Evolutionary conservation across 2,888 invertebrate genomes (phyloP).

Genomic region (Diachrysia chrysitis): DNA sequence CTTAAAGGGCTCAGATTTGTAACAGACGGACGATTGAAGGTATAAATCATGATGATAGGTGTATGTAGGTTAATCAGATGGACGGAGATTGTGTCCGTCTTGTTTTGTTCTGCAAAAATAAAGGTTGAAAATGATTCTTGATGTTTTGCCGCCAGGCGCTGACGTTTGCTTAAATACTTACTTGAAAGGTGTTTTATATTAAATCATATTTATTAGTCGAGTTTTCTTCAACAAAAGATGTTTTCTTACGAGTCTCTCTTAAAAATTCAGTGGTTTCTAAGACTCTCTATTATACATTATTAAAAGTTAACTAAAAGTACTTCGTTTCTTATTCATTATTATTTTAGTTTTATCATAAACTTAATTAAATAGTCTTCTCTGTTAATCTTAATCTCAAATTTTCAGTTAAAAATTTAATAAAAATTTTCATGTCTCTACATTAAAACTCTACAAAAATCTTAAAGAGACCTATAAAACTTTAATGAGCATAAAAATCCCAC

Average conservation of each 20-base stretch:
- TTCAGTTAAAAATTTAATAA: too few relatives aligned
- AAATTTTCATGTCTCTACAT: too few relatives aligned
- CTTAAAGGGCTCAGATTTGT: slow-evolving; percentile 61
- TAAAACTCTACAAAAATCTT: slow-evolving; percentile 29
- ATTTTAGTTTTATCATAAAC: too few relatives aligned
- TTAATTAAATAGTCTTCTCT: too few relatives aligned
- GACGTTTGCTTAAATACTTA: slow-evolving; percentile 16
- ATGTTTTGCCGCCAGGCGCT: slow-evolving; percentile 5
- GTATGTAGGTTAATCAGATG: slow-evolving; percentile 59
- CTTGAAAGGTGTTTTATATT: slow-evolving; percentile 18
- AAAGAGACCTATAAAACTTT: slow-evolving; percentile 34
- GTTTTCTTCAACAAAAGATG: too few relatives aligned
- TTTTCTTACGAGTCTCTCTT: too few relatives aligned
- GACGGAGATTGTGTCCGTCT: slow-evolving; percentile 36
- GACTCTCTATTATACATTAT: too few relatives aligned
- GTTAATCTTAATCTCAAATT: too few relatives aligned
- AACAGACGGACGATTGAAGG: slow-evolving; percentile 64
- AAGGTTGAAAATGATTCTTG: slow-evolving; percentile 27
- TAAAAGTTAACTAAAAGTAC: too few relatives aligned
- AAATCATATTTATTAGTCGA: neutral
- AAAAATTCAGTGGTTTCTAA: too few relatives aligned
- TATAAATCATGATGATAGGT: slow-evolving; percentile 66
- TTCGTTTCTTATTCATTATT: too few relatives aligned
- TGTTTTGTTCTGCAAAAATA: slow-evolving; percentile 46
- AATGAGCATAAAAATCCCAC: slow-evolving; percentile 48